phyloP scores from a whole-genome alignment of 1,140 invertebrate genomes.

The Plectrocnemia conspersa region DNA sequence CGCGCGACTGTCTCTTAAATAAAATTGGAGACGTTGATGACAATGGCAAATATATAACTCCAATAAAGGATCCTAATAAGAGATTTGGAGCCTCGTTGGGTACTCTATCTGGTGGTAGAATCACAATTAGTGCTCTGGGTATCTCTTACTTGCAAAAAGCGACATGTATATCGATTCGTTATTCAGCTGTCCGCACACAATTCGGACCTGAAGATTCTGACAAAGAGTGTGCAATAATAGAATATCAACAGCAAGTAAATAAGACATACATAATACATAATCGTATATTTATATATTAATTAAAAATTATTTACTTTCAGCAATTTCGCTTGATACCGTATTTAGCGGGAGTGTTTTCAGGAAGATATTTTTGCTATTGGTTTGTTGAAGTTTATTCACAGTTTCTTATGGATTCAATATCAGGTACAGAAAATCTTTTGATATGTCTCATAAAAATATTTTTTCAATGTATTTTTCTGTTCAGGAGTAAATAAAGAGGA shows the following conservation, averaged over 20 bases:
- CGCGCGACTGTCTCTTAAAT: slow-evolving; percentile 73
- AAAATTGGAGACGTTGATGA: slow-evolving; percentile 79
- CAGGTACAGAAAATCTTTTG: not conserved
- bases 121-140: slow-evolving; percentile 49
- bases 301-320: slow-evolving; percentile 45
- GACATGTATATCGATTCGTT: slow-evolving; percentile 73
- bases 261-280: slow-evolving; percentile 17
- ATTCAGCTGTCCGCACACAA: slow-evolving; percentile 74
- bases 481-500: slow-evolving; percentile 19
- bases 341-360: slow-evolving; percentile 65
- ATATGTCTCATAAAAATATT: not conserved
- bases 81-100: slow-evolving; percentile 76
- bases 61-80: slow-evolving; percentile 71
- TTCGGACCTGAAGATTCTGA: slow-evolving; percentile 59
- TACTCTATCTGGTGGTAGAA: slow-evolving; percentile 61
- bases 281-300: slow-evolving; percentile 6
- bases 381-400: slow-evolving; percentile 47
- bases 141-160: slow-evolving; percentile 61
- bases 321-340: slow-evolving; percentile 80
- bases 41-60: slow-evolving; percentile 72
- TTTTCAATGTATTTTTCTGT: not conserved
- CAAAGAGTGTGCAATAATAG: slow-evolving; percentile 69
- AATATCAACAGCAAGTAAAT: slow-evolving; percentile 73
- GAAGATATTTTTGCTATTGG: slow-evolving; percentile 61
- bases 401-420: slow-evolving; percentile 25